Base-by-base conservation (phyloP, 2,888 invertebrate genomes). In the Stenoptilia bipunctidactyla region DNA sequence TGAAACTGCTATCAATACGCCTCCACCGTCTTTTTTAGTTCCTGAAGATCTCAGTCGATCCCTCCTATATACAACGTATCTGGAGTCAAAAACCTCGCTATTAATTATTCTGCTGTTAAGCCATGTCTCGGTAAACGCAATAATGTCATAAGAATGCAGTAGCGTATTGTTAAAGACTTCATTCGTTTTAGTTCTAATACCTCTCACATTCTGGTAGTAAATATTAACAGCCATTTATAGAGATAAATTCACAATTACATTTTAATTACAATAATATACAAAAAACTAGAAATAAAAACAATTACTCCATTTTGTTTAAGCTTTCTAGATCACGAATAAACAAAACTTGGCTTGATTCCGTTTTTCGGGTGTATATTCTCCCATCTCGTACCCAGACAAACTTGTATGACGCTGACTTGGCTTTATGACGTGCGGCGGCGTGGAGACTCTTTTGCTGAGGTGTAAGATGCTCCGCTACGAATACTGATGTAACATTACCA, bases 381-480 rank as follows among this genome's bases (percentile, higher is more conserved):
- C 39, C 39, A 27, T 39, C 13, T 5, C 39, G 35, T 10, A 20
- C 30, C 20, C 20, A 20, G 8, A 20, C 20, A 20, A 20, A 20
- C 20, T 20, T 20, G 20, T 20, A 20, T 8, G 20, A 20, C 20
- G 20, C 3, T 5, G 20, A 20, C 20, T 20, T 20, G 20, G 20
- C 20, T 8, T 20, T 20, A 5, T 20, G 20, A 20, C 20, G 20
- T 20, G 20, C 20, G 20, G 20, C 20, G 8, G 20, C 20, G n/a
- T 30, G 30, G 2, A 30, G n/a, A 10, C 4, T 12, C n/a, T 30
- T 30, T 4, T 30, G 10, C 13, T 10, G n/a, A 1, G 39, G 25
- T 13, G 39, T 39, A 1, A 39, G 27, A 6, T 39, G 39, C 39
- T 39, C 39, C 13, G 39, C 25, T 15, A 39, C 39, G 35, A 35